Conservation (phyloP, 2,113 vertebrate species). For the Haplochromis burtoni region DNA sequence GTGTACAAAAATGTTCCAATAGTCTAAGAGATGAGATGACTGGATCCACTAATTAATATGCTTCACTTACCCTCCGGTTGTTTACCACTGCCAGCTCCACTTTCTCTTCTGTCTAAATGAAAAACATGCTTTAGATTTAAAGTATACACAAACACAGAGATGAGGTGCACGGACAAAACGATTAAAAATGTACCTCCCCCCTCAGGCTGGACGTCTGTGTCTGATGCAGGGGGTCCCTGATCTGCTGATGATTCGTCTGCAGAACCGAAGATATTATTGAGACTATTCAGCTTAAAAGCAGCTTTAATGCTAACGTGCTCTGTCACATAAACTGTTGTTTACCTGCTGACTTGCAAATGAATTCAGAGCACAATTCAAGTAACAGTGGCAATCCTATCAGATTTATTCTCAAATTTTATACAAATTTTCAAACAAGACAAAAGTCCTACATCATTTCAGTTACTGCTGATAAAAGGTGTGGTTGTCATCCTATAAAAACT, state of each 20-base stretch:
- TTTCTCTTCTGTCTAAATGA: neutral
- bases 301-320: neutral
- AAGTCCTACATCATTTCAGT: neutral
- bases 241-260: neutral
- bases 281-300: neutral
- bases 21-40: neutral
- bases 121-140: neutral
- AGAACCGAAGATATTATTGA: neutral
- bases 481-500: neutral
- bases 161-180: accelerated
- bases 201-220: neutral
- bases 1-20: neutral
- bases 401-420: neutral
- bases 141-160: neutral
- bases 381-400: neutral
- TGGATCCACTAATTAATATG: neutral
- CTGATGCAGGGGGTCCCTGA: accelerated
- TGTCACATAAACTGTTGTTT: neutral
- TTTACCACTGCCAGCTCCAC: neutral
- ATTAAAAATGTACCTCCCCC: neutral
- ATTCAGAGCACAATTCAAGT: neutral
- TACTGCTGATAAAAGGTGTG: neutral
- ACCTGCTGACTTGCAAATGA: neutral
- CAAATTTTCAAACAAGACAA: neutral
- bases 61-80: neutral